Base-by-base conservation (phyloP, 1,140 invertebrate genomes). In the Arctopsyche grandis region DNA sequence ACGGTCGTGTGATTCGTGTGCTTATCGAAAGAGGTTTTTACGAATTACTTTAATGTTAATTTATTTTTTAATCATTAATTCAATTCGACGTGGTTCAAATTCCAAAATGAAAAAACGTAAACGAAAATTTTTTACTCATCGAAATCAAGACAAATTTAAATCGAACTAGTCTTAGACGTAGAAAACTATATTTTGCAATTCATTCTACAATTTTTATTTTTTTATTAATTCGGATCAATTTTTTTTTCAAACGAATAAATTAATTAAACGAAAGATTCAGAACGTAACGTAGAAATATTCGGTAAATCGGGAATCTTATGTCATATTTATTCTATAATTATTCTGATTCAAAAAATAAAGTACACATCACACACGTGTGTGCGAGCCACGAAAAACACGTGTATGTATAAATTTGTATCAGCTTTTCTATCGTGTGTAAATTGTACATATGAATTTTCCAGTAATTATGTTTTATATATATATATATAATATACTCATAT, bases 141-240 rank as follows among this genome's bases (percentile, higher is more conserved):
- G 12, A 5, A 3, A 12, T 52, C 12, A 1, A 52, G n/a, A n/a
- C n/a, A n/a, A n/a, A n/a, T n/a, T n/a, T n/a, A n/a, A n/a, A n/a
- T n/a, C n/a, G n/a, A n/a, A 66, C 63, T 66, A 66, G 21, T n/a
- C 63, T 66, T 66, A 66, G 63, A 26, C 24, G 63, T 66, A 66
- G 24, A 66, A 66, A 66, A 66, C 63, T 66, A 66, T 66, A 66
- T 66, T 38, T 66, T 66, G 63, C 21, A 26, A 12, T 29, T 22
- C 63, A 22, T 66, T 29, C 63, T 66, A 66, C 21, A 19, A n/a
- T n/a, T n/a, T 24, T 24, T 66, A 60, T 21, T 38, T 38, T 52
- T 16, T 52, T 52, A 26, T 66, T 66, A 66, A 66, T 66, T 66
- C 63, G 63, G 63, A 22, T 66, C 24, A 66, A 66, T 66, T 66